Evolutionary conservation across 2,888 invertebrate species (phyloP).

Genomic region (Uloborus plumipes): DNA sequence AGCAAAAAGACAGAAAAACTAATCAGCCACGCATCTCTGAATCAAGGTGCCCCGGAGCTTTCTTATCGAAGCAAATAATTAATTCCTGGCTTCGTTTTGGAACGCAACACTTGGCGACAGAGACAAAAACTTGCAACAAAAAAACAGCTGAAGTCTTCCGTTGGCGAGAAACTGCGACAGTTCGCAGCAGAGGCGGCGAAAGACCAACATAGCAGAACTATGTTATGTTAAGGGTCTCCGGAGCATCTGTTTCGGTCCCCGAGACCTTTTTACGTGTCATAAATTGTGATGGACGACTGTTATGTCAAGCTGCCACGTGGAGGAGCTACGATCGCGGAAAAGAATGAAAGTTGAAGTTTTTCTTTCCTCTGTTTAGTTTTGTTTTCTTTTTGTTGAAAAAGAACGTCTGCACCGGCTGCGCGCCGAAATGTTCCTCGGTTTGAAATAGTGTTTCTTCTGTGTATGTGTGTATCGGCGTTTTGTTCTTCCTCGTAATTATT

Average conservation of each 20-base stretch:
- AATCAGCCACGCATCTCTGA: no score
- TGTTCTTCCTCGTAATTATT: neutral
- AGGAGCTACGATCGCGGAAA: constrained; percentile 51
- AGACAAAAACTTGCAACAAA: constrained; percentile 1
- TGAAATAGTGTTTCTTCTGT: neutral
- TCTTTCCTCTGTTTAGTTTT: constrained; percentile 14
- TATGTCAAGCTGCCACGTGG: constrained; percentile 55
- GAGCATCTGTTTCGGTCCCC: constrained; percentile 14
- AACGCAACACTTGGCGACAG: constrained; percentile 45
- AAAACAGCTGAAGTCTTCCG: constrained; percentile 7
- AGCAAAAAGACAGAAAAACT: no score
- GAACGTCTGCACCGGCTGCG: constrained; percentile 15
- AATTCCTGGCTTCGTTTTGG: constrained; percentile 28
- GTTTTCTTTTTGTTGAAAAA: constrained; percentile 5
- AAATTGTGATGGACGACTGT: constrained; percentile 56
- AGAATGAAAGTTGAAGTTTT: constrained; percentile 34
- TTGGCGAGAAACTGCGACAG: constrained; percentile 36
- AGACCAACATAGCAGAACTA: constrained; percentile 47
- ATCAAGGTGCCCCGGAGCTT: neutral
- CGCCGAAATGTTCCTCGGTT: neutral
- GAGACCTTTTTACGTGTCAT: constrained; percentile 42
- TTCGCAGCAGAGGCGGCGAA: constrained; percentile 32
- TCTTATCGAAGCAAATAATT: constrained; percentile 40
- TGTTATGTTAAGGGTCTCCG: constrained; percentile 29
- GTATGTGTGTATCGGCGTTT: neutral